These are phyloP conservation scores for Chymomyza procnemis DNA, from an alignment of 2,888 invertebrate species.

Conservation along the genomic window DNA sequence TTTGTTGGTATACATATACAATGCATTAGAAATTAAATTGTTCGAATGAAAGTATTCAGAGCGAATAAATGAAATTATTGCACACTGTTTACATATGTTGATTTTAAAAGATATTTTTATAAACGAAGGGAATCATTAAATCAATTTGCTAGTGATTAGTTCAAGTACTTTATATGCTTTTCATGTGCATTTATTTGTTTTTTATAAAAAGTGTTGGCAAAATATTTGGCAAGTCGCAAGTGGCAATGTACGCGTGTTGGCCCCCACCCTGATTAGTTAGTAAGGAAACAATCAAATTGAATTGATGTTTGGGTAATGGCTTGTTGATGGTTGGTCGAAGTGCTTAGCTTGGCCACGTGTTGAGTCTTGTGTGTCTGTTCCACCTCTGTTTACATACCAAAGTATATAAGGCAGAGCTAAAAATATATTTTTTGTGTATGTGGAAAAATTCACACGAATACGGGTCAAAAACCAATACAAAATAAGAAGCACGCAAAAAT, in stretches of 20 bases:
- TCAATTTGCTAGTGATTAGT: background rate
- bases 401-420: background rate
- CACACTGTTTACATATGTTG: background rate
- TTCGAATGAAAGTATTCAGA: background rate
- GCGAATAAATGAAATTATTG: background rate
- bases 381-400: conserved; percentile 15
- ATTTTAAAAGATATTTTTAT: background rate
- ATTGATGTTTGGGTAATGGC: background rate
- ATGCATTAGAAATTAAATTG: too few species aligned
- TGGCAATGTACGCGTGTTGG: background rate
- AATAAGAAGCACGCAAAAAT: background rate
- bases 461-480: background rate
- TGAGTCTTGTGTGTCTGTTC: background rate
- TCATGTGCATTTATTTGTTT: background rate
- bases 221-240: background rate
- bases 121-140: background rate
- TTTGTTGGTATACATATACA: background rate
- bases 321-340: background rate
- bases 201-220: background rate
- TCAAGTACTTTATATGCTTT: background rate
- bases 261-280: background rate
- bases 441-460: conserved; percentile 14
- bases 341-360: background rate
- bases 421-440: conserved; percentile 8
- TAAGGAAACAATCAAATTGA: background rate